These are phyloP conservation scores for Siniperca obscura DNA, from an alignment of 2,797 vertebrate genomes.

Conservation along the genomic window DNA sequence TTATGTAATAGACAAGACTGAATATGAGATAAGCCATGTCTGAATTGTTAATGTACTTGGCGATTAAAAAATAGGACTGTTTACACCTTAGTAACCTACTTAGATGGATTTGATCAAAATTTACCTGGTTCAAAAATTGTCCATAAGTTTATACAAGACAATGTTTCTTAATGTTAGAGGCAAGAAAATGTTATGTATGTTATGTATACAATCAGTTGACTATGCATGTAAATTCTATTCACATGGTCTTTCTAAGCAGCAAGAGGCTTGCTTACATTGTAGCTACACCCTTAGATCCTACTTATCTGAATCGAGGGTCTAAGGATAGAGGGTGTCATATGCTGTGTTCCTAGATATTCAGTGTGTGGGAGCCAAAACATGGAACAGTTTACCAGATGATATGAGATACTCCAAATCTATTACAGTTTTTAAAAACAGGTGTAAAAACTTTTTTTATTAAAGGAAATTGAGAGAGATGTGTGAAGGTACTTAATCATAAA, in stretches of 20 bases:
- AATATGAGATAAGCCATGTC: background rate
- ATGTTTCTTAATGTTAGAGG: background rate
- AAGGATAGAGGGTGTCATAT: too few relatives aligned
- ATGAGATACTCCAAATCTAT: background rate
- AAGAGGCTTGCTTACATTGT: background rate
- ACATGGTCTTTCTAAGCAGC: background rate
- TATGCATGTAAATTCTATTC: background rate
- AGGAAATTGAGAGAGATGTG: background rate
- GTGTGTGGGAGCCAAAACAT: background rate
- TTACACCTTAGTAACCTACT: background rate
- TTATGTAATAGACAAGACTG: background rate
- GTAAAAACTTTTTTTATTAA: background rate
- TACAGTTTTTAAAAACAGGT: background rate
- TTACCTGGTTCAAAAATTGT: too few relatives aligned
- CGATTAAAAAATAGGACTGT: background rate
- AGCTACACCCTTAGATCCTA: too few relatives aligned
- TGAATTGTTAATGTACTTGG: background rate
- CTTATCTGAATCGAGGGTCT: too few relatives aligned
- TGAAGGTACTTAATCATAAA: background rate
- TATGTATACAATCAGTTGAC: background rate
- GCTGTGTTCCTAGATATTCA: background rate
- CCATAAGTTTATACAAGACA: background rate
- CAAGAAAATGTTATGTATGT: background rate
- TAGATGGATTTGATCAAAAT: background rate
- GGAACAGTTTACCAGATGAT: background rate